Evolutionary conservation across 2,797 vertebrate species (phyloP), one percentile per base, ranked within the genome.

Genomic region (Thripadectes ignobilis): DNA sequence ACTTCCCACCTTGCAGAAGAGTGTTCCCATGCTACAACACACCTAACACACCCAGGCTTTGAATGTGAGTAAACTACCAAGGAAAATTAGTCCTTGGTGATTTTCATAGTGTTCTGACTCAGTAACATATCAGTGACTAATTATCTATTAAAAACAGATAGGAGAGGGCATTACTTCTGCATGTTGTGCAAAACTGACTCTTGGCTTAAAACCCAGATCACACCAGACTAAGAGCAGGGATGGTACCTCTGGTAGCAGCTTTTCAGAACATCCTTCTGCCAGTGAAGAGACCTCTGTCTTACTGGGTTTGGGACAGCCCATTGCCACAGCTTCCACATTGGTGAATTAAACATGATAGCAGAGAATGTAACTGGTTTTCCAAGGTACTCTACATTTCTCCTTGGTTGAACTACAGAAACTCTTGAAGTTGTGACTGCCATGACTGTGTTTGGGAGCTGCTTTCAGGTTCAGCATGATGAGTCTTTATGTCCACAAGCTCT

Each of bases 331-430:
- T 14, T 84, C 49, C 51, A 54, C 10, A 26, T 0, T 11, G 36
- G 55, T 30, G 76, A 90, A 81, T 41, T 73, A 86, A 87, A 30
- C 7, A 79, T 7, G 41, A 89, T 85, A 94, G 61, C 48, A 76
- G 29, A 27, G 22, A 57, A 52, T 14, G 15, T 10, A 73, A 89
- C 19, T 48, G 30, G 3, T 24, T 69, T 90, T 72, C 30, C 4
- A 4, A 14, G 5, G 22, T 10, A 30, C 8, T 89, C 39, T 6
- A 63, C 20, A 32, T 46, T 82, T 73, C 14, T 29, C 24, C 30
- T 73, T 48, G 11, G 19, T 3, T 71, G 27, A 77, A 67, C 24
- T 46, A 39, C 0, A 77, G 38, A 55, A 71, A 46, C 15, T 51
- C 58, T 79, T 49, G 20, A 58, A 41, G 41, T 27, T 82, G 22